A percentile compares a stretch with the other conserved stretches of the same genome.
Conservation (phyloP, 2,888 invertebrate species). For the Epinotia nisella region DNA sequence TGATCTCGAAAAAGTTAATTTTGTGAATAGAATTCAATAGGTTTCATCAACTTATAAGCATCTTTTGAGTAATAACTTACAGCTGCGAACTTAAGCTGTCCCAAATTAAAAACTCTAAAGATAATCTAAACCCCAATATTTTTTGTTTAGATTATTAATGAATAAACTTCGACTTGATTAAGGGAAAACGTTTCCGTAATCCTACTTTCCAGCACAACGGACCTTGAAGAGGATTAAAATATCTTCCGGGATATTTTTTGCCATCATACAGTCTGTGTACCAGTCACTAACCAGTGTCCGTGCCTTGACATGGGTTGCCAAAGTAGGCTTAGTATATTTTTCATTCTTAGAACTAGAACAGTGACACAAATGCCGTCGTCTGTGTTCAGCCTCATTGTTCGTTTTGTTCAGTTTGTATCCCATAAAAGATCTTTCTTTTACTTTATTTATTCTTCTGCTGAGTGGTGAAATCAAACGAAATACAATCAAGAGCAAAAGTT, state of each 20-base stretch:
- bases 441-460: constrained; percentile 13
- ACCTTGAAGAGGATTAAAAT: constrained; percentile 41
- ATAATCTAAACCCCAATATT: constrained; percentile 36
- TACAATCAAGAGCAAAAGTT: too few species aligned
- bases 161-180: constrained; percentile 43
- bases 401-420: constrained; percentile 41
- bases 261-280: constrained; percentile 26
- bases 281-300: constrained; percentile 22
- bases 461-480: not conserved
- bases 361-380: constrained; percentile 40
- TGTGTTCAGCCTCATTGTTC: constrained; percentile 40
- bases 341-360: constrained; percentile 44
- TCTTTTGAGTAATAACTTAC: constrained; percentile 1
- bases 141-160: constrained; percentile 44
- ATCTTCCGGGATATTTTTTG: constrained; percentile 39
- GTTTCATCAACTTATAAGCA: not conserved
- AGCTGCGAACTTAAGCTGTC: constrained; percentile 31
- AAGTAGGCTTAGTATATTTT: constrained; percentile 44
- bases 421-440: constrained; percentile 30
- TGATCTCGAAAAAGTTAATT: not conserved
- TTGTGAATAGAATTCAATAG: not conserved
- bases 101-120: constrained; percentile 30
- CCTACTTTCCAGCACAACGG: constrained; percentile 36
- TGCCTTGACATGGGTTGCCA: constrained; percentile 42
- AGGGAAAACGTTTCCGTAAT: constrained; percentile 38